Evolutionary conservation across 2,888 invertebrate genomes (phyloP).

Genomic region (Stenoptilia bipunctidactyla): DNA sequence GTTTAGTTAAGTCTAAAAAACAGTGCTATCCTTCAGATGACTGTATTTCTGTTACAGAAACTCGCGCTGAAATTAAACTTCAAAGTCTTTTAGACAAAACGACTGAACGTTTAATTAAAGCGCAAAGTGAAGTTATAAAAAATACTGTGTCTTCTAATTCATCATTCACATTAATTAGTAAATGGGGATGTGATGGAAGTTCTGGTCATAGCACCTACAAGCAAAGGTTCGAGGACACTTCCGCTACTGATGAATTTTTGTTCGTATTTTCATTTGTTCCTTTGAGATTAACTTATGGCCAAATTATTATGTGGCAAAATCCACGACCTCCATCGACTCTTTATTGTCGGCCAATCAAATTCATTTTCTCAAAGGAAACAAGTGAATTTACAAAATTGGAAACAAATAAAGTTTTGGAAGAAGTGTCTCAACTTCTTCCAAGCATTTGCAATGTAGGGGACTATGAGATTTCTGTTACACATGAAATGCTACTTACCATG

Average conservation of each 20-base stretch:
- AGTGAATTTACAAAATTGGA: conserved; percentile 10
- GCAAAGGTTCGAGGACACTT: conserved; percentile 8
- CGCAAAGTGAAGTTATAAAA: conserved; percentile 4
- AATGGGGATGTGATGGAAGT: no score
- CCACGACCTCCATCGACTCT: conserved; percentile 13
- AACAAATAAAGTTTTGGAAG: conserved; percentile 10
- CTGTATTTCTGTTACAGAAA: conserved; percentile 1
- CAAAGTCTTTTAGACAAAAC: conserved; percentile 9
- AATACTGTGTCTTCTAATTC: not conserved
- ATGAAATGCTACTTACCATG: conserved; percentile 11
- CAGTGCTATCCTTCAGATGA: conserved; percentile 6
- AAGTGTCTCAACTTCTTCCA: conserved; percentile 9
- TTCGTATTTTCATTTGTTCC: conserved; percentile 1
- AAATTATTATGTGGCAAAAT: conserved; percentile 10
- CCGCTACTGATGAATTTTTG: conserved; percentile 9
- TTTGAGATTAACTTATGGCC: no score
- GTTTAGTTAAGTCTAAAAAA: conserved; percentile 6
- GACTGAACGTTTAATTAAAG: conserved; percentile 7
- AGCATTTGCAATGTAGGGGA: conserved; percentile 1
- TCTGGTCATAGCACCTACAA: no score
- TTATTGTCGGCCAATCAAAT: conserved; percentile 14
- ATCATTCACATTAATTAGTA: conserved; percentile 1
- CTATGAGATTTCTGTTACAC: conserved; percentile 6
- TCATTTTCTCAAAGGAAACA: conserved; percentile 14
- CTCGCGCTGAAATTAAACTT: conserved; percentile 9